These are phyloP conservation scores for Eubasilissa regina DNA, from an alignment of 1,140 invertebrate genomes.

Conservation along the genomic window DNA sequence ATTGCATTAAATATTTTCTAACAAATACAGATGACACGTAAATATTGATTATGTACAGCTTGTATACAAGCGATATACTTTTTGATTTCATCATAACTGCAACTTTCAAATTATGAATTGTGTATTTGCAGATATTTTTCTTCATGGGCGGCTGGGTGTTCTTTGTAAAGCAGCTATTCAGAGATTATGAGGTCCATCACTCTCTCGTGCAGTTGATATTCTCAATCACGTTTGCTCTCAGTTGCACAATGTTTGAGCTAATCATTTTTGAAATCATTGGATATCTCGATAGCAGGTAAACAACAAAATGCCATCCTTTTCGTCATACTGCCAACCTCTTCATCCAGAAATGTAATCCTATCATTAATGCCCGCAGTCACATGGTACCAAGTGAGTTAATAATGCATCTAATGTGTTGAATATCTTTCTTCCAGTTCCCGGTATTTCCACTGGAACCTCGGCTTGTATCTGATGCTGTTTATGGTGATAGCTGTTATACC, in stretches of 20 bases:
- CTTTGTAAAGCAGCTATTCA: conserved; percentile 98
- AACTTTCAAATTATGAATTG: neutral
- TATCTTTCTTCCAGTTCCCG: conserved; percentile 81
- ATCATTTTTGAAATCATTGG: conserved; percentile 99
- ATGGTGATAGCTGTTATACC: conserved; percentile 97
- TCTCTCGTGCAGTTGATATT: conserved; percentile 96
- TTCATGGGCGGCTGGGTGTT: conserved; percentile 98
- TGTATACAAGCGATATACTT: neutral
- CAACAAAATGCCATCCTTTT: too few relatives aligned
- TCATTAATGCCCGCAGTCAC: too few relatives aligned
- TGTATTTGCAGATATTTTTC: conserved; percentile 86
- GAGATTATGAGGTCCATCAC: conserved; percentile 98
- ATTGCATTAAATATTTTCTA: too few relatives aligned
- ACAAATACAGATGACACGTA: too few relatives aligned
- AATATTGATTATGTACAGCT: neutral
- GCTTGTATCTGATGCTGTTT: conserved; percentile 92
- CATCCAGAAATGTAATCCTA: too few relatives aligned
- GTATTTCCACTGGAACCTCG: conserved; percentile 96
- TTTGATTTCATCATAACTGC: neutral
- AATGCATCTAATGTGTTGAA: too few relatives aligned
- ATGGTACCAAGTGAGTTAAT: too few relatives aligned
- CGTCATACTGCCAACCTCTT: too few relatives aligned
- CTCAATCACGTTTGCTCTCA: conserved; percentile 96
- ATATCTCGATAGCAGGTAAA: conserved; percentile 81
- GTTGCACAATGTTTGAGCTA: conserved; percentile 99